Base-by-base conservation (phyloP, 2,113 vertebrate species). In the Limnothrissa miodon region DNA sequence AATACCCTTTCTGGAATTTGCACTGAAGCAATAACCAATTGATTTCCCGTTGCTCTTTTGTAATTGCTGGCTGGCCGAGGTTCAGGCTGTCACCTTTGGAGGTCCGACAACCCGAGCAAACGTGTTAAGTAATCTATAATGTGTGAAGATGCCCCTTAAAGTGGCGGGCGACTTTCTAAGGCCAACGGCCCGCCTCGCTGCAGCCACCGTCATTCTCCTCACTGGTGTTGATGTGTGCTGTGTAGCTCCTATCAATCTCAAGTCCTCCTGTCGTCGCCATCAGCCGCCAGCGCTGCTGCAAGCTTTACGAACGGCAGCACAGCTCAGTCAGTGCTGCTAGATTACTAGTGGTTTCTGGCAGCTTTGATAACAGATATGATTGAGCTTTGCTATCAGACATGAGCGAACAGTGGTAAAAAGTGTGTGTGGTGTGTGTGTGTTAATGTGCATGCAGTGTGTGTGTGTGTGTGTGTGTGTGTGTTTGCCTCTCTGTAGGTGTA, bases 121-220 rank as follows among this genome's bases (percentile, higher is more conserved):
- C 66, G 66, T 74, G 66, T 74, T 74, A 39, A 74, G 66, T 74
- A 33, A 1, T 39, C 33, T 56, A 39, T 59, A 51, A 83, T 56
- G 78, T 83, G 48, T 79, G 45, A 78, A 79, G 48, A 83, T 51
- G 82, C 81, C 78, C 42, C 78, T 13, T 59, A 45, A 44, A n/a
- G 44, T 45, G 13, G 2, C 45, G 45, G 45, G 8, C 62, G n/a
- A n/a, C n/a, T n/a, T n/a, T 13, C 62, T 29, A 25, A 29, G 62
- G 5, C 62, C 25, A 33, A 13, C 29, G 48, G 19, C 21, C 51
- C 51, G 7, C 5, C 51, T 23, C 21, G 51, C 51, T 56, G 51
- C 51, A 4, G 23, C 51, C 51, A 23, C 51, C 19, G 51, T 56
- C 29, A 15, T 74, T 74, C 66, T 36, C 59, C 25, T n/a, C n/a